Base-by-base conservation (phyloP, 2,797 vertebrate species). In the Chloroceryle inda region DNA sequence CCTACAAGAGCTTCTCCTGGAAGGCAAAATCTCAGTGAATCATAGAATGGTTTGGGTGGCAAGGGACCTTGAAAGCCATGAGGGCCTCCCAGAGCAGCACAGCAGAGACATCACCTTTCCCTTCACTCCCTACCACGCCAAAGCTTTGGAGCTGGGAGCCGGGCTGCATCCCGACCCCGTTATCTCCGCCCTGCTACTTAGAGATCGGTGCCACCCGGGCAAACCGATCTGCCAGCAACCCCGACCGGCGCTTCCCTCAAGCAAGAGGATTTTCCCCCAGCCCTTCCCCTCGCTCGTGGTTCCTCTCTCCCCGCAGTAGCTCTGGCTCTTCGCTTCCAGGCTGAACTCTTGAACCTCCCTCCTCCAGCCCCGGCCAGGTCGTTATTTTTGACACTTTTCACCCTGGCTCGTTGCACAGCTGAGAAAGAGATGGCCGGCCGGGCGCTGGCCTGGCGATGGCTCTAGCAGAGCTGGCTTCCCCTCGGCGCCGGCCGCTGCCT, bases 311-410 rank as follows among this genome's bases (percentile, higher is more conserved):
- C 50, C 14, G 1, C 22, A 55, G 74, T 69, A 92, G 62, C 63
- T 23, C 62, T 73, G 33, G 44, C 44, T 69, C 37, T 33, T 24
- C 0, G 0, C 22, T 52, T 68, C 85, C 58, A 74, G 17, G 35
- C 75, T 96, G 96, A 97, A 97, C 94, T 97, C 95, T 89, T 80
- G 83, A 96, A 97, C 96, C 63, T 92, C 73, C 47, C 64, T 88
- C 33, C 62, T 88, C 42, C 62, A 86, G 50, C 61, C 56, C 49
- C 10, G 1, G 92, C 76, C 77, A 88, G 95, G 88, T 89, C 5
- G 0, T 96, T 95, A 66, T 69, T 95, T 95, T 84, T 69, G 81
- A 88, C 80, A n/a, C 92, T 73, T 55, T 64, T 66, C n/a, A 40
- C 42, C 69, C 4, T 8, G 2, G 56, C 71, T 92, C 61, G 8